phyloP scores from a whole-genome alignment of 2,113 vertebrate species.

The Bungarus multicinctus region DNA sequence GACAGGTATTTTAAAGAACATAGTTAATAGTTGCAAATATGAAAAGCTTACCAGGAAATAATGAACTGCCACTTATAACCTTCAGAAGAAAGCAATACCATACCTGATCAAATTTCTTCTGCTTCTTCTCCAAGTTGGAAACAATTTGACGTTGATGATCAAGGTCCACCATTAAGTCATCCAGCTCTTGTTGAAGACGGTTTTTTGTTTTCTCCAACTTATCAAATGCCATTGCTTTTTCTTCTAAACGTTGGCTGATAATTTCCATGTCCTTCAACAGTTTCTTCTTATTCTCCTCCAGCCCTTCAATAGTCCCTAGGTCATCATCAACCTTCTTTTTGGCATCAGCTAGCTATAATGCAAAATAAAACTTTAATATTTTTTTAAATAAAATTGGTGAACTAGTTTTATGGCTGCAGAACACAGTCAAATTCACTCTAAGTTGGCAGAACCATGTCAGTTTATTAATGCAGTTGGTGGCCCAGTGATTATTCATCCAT shows the following conservation, averaged over 20 bases:
- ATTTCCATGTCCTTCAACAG: conserved; percentile 90
- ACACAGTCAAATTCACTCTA: not conserved
- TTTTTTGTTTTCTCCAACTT: conserved; percentile 98
- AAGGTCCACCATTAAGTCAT: conserved; percentile 91
- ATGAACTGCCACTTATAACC: not conserved
- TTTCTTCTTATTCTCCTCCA: conserved; percentile 93
- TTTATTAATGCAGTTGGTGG: not conserved
- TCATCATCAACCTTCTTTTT: conserved; percentile 97
- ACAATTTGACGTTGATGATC: conserved; percentile 96
- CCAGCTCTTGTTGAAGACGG: conserved; percentile 94
- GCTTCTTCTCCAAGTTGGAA: conserved; percentile 96
- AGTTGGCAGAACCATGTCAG: not conserved
- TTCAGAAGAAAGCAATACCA: not conserved
- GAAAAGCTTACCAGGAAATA: not conserved
- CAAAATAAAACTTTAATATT: not conserved
- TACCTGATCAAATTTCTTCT: conserved; percentile 99
- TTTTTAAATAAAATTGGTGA: not conserved
- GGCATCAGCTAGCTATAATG: conserved; percentile 80
- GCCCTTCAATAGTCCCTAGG: conserved; percentile 82
- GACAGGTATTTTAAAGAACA: not conserved
- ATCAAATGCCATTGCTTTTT: conserved; percentile 89
- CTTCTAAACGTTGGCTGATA: conserved; percentile 85
- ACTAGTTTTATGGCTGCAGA: not conserved
- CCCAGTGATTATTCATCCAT: not conserved
- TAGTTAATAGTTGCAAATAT: not conserved